phyloP scores from a whole-genome alignment of 92 coral and sea anemone genomes.

The Paragorgia papillata region DNA sequence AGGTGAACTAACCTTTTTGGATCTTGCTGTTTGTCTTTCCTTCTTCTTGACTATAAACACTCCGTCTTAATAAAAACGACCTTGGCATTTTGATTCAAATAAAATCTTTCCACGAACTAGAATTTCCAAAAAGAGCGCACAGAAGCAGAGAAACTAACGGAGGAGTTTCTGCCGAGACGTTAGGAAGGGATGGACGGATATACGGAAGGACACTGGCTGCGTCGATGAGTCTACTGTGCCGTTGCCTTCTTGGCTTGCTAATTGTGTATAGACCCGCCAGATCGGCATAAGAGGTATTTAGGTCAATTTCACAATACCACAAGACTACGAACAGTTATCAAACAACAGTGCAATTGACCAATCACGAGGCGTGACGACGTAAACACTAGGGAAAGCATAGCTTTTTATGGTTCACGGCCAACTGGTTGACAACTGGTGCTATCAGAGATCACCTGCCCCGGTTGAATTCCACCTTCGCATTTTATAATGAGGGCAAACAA shows the following conservation, averaged over 20 bases:
- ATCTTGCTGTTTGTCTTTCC: background rate
- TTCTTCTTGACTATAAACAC: background rate
- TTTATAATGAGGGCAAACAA: constrained; percentile 1
- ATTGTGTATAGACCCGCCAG: constrained; percentile 8
- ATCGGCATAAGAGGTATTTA: constrained; percentile 37
- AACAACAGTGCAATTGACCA: constrained; percentile 30
- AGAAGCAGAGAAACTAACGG: background rate
- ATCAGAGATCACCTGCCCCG: constrained; percentile 36
- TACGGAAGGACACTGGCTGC: too few relatives aligned
- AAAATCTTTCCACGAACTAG: constrained; percentile 1
- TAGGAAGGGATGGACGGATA: too few relatives aligned
- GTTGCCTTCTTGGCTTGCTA: constrained; percentile 21
- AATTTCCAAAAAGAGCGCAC: background rate
- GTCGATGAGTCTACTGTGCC: constrained; percentile 21
- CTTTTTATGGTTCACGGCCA: constrained; percentile 40
- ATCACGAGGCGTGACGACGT: constrained; percentile 6
- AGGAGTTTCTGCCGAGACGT: too few relatives aligned
- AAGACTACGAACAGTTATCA: constrained; percentile 10
- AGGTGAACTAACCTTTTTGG: background rate
- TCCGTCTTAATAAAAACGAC: constrained; percentile 18
- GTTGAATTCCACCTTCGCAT: background rate
- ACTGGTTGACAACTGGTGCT: constrained; percentile 47
- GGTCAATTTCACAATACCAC: constrained; percentile 40
- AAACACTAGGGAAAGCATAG: constrained; percentile 29
- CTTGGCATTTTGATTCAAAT: constrained; percentile 9